Percentiles rank a stretch among this genome's conserved stretches.
Evolutionary conservation across 2,888 invertebrate species (phyloP).

Genomic region (Helobdella robusta): DNA sequence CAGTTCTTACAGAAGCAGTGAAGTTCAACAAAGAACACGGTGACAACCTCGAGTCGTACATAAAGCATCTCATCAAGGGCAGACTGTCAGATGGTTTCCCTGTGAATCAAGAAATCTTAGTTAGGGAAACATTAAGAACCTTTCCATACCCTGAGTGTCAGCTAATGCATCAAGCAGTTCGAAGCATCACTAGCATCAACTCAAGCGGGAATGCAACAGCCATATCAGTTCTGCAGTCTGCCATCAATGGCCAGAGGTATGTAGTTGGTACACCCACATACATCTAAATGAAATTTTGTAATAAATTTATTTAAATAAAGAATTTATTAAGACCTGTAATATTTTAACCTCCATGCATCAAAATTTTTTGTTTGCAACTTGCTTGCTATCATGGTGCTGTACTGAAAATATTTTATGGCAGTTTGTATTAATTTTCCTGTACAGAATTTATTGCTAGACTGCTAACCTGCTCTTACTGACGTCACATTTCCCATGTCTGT

Average conservation of each 20-base stretch:
- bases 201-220: slow-evolving; percentile 59
- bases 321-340: too few relatives aligned
- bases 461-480: too few relatives aligned
- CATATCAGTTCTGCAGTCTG: slow-evolving; percentile 52
- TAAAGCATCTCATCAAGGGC: slow-evolving; percentile 41
- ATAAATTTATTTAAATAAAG: too few relatives aligned
- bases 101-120: slow-evolving; percentile 58
- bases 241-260: slow-evolving; percentile 27
- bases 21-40: slow-evolving; percentile 35
- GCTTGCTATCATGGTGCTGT: too few relatives aligned
- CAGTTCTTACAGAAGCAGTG: slow-evolving; percentile 37
- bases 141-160: slow-evolving; percentile 83
- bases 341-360: too few relatives aligned
- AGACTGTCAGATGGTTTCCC: slow-evolving; percentile 55
- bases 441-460: too few relatives aligned
- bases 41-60: slow-evolving; percentile 38
- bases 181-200: slow-evolving; percentile 38
- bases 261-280: not conserved
- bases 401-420: too few relatives aligned
- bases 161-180: slow-evolving; percentile 52
- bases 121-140: slow-evolving; percentile 75
- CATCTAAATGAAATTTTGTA: too few relatives aligned
- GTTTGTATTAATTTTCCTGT: too few relatives aligned
- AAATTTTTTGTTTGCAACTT: too few relatives aligned
- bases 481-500: too few relatives aligned